These are phyloP conservation scores for Cryptoprocta ferox DNA, from an alignment of 2,797 vertebrate genomes.

Conservation along the genomic window DNA sequence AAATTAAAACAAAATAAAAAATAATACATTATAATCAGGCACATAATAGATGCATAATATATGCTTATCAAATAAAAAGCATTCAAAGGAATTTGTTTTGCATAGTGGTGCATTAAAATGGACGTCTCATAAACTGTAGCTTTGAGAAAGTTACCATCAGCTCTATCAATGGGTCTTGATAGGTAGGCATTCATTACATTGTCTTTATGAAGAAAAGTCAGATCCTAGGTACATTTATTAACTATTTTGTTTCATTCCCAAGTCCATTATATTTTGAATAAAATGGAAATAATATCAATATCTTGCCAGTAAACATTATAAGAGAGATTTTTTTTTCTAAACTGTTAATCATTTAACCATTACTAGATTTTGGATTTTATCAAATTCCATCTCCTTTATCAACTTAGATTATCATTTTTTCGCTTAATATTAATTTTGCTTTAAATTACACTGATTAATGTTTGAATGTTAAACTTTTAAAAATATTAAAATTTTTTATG, in stretches of 20 bases:
- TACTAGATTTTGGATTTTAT: not conserved
- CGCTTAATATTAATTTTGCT: not conserved
- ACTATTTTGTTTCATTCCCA: not conserved
- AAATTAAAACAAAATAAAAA: not conserved
- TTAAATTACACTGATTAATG: not conserved
- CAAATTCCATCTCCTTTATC: not conserved
- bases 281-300: not conserved
- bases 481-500: not conserved
- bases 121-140: not conserved
- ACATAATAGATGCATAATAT: not conserved
- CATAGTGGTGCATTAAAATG: not conserved
- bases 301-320: not conserved
- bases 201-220: not conserved
- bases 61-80: not conserved
- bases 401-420: not conserved
- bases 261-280: not conserved
- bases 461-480: not conserved
- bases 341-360: not conserved
- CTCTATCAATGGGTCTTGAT: not conserved
- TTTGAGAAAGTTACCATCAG: not conserved
- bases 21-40: not conserved
- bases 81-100: not conserved
- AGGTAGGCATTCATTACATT: not conserved
- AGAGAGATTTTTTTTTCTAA: not conserved
- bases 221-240: not conserved